Evolutionary conservation across 2,888 invertebrate genomes (phyloP).

Genomic region (Leptinotarsa haldemani): DNA sequence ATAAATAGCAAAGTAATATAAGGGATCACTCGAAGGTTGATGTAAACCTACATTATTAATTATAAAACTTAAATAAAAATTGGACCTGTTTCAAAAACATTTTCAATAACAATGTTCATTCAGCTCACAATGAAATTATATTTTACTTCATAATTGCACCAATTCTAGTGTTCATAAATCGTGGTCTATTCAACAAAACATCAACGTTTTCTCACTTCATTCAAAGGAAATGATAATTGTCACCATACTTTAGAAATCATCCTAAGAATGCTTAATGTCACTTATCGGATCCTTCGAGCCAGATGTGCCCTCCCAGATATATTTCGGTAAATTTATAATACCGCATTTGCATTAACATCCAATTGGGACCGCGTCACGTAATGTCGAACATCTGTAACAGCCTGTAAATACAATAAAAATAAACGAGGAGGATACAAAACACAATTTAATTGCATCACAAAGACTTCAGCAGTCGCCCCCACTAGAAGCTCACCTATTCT

Average conservation of each 20-base stretch:
- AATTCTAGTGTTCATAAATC: no score
- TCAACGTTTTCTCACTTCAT: no score
- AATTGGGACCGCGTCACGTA: slow-evolving; percentile 11
- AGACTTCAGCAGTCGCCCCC: slow-evolving; percentile 10
- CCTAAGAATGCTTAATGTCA: neutral
- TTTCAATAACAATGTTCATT: no score
- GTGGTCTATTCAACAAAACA: no score
- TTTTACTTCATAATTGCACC: no score
- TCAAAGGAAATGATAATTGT: neutral
- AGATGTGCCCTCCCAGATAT: neutral
- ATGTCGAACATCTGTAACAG: slow-evolving; percentile 21
- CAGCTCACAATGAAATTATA: no score
- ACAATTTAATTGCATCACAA: slow-evolving; percentile 19
- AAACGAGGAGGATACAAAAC: slow-evolving; percentile 14
- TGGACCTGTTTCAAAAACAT: no score
- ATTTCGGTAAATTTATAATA: slow-evolving; percentile 19
- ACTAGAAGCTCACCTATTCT: slow-evolving; percentile 8
- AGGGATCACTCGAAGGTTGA: no score
- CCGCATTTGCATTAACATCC: slow-evolving; percentile 16
- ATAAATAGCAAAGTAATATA: no score
- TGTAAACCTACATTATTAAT: no score
- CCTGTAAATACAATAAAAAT: slow-evolving; percentile 17
- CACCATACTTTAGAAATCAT: neutral
- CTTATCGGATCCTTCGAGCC: neutral
- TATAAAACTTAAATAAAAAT: no score